Evolutionary conservation across 2,113 vertebrate species (phyloP).

Genomic region (Cheirogaleus medius): DNA sequence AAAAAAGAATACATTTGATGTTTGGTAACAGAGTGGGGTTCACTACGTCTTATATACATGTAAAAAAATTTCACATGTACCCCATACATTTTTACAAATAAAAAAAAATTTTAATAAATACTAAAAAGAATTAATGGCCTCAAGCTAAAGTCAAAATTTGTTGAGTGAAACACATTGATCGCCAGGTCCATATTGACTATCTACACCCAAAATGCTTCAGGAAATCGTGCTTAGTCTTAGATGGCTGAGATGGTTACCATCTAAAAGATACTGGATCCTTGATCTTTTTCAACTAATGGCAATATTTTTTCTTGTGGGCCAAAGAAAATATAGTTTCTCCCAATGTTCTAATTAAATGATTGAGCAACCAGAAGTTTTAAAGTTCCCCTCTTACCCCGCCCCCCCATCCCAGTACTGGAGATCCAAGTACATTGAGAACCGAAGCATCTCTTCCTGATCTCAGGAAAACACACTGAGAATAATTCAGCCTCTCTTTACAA

Average conservation of each 20-base stretch:
- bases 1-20: background rate
- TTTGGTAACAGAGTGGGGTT: background rate
- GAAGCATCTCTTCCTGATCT: background rate
- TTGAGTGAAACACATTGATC: background rate
- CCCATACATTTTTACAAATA: background rate
- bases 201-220: background rate
- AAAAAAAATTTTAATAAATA: background rate
- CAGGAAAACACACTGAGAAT: background rate
- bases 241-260: background rate
- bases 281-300: background rate
- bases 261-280: background rate
- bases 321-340: background rate
- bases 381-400: background rate
- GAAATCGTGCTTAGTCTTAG: background rate
- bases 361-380: background rate
- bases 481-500: background rate
- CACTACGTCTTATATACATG: background rate
- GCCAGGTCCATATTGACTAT: background rate
- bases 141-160: background rate
- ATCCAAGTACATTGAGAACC: background rate
- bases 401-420: background rate
- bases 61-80: background rate
- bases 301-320: background rate
- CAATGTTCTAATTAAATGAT: background rate
- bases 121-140: constrained; percentile 4